These are phyloP conservation scores for Callyntrura guangdongensis DNA, from an alignment of 2,888 invertebrate species.

Conservation along the genomic window DNA sequence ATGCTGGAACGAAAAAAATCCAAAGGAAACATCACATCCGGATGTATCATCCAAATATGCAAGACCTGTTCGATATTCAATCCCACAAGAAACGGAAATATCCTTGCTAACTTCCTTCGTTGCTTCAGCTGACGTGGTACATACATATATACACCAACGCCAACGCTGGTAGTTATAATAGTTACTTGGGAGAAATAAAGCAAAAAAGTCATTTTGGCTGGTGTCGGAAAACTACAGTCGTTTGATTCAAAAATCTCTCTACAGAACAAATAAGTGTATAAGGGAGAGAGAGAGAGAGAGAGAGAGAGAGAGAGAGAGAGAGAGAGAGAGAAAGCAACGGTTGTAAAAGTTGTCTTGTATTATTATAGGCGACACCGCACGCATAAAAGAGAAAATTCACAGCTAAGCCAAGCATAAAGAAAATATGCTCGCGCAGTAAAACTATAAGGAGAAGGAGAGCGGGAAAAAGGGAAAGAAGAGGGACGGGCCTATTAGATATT, in stretches of 20 bases:
- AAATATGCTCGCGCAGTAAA: conserved; percentile 7
- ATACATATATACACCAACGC: not conserved
- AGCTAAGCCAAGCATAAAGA: conserved; percentile 62
- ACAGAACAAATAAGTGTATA: not conserved
- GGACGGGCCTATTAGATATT: conserved; percentile 60
- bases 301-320: not conserved
- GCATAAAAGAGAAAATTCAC: conserved; percentile 61
- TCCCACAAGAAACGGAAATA: not conserved
- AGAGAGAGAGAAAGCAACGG: not conserved
- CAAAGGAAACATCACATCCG: not conserved
- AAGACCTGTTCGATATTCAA: not conserved
- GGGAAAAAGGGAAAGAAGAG: not conserved
- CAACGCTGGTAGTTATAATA: not conserved
- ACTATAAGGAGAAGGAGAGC: no score
- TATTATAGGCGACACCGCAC: conserved; percentile 42
- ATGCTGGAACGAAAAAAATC: not conserved
- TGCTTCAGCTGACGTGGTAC: conserved; percentile 21
- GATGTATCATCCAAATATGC: not conserved
- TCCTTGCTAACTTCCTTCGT: not conserved
- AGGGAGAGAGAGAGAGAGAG: not conserved
- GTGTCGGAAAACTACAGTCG: not conserved
- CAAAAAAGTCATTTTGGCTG: conserved; percentile 41
- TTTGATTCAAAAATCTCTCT: not conserved
- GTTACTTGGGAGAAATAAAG: conserved; percentile 29
- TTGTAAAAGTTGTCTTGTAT: conserved; percentile 31